These are phyloP conservation scores for Lordiphosa collinella DNA, from an alignment of 1,140 invertebrate species.

Conservation along the genomic window DNA sequence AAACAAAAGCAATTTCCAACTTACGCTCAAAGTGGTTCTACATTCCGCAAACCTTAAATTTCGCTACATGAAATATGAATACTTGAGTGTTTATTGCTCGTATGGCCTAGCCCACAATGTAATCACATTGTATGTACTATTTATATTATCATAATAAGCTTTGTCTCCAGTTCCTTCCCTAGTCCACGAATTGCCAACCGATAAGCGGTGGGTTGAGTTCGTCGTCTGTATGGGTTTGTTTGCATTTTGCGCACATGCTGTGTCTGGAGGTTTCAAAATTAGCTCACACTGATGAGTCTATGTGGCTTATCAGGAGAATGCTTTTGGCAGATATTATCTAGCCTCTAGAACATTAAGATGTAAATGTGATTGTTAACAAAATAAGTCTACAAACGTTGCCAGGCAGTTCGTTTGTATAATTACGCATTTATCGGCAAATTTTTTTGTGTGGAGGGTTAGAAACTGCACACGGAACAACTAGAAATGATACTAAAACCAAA, in stretches of 20 bases:
- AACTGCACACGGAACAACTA: constrained; percentile 30
- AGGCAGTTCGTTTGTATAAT: not conserved
- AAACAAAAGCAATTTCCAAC: too few species aligned
- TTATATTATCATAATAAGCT: constrained; percentile 1
- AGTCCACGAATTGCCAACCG: constrained; percentile 12
- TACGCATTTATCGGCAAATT: constrained; percentile 17
- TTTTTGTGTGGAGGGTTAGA: not conserved
- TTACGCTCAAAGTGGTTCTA: too few species aligned
- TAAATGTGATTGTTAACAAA: constrained; percentile 16
- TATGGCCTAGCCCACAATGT: constrained; percentile 18
- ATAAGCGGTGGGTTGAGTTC: constrained; percentile 31
- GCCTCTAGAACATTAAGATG: constrained; percentile 5
- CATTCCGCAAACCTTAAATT: too few species aligned
- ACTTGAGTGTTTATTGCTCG: constrained; percentile 10
- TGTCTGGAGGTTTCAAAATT: not conserved
- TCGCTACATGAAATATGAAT: constrained; percentile 1
- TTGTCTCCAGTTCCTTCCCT: not conserved
- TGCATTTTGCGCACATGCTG: constrained; percentile 51
- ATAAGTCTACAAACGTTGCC: not conserved
- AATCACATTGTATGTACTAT: constrained; percentile 10
- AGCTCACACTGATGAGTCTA: not conserved
- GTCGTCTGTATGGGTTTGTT: constrained; percentile 2
- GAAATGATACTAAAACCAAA: constrained; percentile 2
- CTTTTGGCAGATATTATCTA: constrained; percentile 45
- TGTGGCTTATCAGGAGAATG: constrained; percentile 24